Conservation (phyloP, 2,888 invertebrate genomes). For the Drosophila anomelani region DNA sequence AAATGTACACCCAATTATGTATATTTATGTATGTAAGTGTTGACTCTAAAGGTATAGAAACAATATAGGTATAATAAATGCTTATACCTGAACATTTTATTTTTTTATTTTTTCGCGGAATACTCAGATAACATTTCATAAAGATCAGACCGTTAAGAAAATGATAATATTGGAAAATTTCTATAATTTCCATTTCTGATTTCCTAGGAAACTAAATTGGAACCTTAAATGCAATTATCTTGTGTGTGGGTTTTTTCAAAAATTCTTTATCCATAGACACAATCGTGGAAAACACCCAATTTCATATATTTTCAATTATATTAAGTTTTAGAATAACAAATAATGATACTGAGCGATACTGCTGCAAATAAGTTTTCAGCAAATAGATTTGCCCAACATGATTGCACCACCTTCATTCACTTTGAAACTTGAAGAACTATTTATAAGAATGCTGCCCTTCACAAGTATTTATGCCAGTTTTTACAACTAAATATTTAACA, state of each 20-base stretch:
- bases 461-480: constrained; percentile 1
- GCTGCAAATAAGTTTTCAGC: neutral
- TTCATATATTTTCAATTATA: neutral
- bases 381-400: neutral
- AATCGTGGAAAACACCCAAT: no score
- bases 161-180: no score
- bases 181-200: no score
- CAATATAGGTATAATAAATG: no score
- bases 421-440: neutral
- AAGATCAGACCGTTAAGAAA: neutral
- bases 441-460: neutral
- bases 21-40: no score
- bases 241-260: no score
- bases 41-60: no score
- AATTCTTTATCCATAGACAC: no score
- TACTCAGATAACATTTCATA: neutral
- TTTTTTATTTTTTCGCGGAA: neutral
- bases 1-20: no score
- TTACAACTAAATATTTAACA: constrained; percentile 29
- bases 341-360: no score
- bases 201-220: no score
- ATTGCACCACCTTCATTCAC: neutral
- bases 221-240: no score
- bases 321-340: neutral
- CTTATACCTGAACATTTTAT: neutral